Evolutionary conservation across 2,797 vertebrate species (phyloP), one percentile per base, ranked within the genome.

Genomic region (Brachymystax lenok): DNA sequence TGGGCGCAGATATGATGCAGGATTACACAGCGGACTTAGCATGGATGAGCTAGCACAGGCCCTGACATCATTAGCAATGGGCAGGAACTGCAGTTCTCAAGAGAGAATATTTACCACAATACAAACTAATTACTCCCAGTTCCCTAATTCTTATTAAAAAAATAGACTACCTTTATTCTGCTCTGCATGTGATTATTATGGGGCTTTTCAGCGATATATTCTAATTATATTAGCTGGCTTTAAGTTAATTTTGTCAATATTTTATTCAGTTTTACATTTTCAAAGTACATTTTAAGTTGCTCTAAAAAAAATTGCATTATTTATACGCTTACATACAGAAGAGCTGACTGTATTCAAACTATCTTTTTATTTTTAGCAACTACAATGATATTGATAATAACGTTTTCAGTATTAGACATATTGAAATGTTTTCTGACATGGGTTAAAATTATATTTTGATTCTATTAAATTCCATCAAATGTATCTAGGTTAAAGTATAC

Each of bases 171-270:
- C 77, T 92, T 90, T 91, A 90, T 91, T 94, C 93, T 73, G 94
- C 96, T 96, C 96, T 97, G 96, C 96, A 97, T 96, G 95, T 93
- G 93, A 91, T 93, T 91, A 80, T 82, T 94, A 89, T 84, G 86
- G 71, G 74, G 79, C 69, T 87, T 80, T 80, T 74, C 40, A 75
- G 76, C 63, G 12, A 63, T 64, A 46, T 61, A 24, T 21, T 10
- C 2, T 63, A 3, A n/a, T n/a, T 75, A 54, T 76, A 27, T 68
- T 61, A 70, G 59, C 73, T 71, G 50, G 56, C 71, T 46, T 46
- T 86, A 72, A 84, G 89, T 88, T 19, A 86, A 61, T 61, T 85
- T 68, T 86, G 21, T 84, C 86, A 76, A 83, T 82, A 84, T 74
- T 85, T 89, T 90, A 81, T 89, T 92, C 80, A 89, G 81, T 0